Percentiles rank a stretch among this genome's conserved stretches.
Evolutionary conservation across 2,797 vertebrate species (phyloP).

Genomic region (Myotis pilosus): DNA sequence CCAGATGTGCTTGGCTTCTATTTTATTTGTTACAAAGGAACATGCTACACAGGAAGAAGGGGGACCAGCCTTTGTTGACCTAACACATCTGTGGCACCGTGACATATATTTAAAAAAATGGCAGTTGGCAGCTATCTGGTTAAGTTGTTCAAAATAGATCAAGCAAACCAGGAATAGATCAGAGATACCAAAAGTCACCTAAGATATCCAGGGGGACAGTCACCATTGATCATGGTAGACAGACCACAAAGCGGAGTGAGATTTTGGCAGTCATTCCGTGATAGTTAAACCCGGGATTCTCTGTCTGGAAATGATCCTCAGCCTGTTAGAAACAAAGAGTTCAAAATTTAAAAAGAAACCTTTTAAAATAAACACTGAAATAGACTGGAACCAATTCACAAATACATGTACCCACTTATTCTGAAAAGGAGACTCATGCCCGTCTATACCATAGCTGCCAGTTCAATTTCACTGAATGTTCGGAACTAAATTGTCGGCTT

Average conservation of each 20-base stretch:
- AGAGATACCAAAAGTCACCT: background rate
- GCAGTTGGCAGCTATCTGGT: background rate
- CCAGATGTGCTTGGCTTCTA: conserved; percentile 62
- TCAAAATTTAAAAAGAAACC: background rate
- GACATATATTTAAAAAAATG: background rate
- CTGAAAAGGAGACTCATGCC: background rate
- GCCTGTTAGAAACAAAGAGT: conserved; percentile 38
- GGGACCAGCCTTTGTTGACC: background rate
- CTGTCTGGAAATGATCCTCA: conserved; percentile 37
- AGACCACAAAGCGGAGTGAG: background rate
- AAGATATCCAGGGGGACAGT: background rate
- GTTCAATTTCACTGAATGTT: background rate
- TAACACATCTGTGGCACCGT: background rate
- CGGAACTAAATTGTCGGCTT: background rate
- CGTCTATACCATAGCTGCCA: background rate
- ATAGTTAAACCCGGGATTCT: conserved; percentile 24
- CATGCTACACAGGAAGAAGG: background rate
- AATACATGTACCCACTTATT: background rate
- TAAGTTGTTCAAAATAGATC: conserved; percentile 11
- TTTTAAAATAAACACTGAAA: conserved; percentile 29
- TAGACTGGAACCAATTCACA: background rate
- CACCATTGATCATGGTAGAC: background rate
- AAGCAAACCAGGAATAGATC: conserved; percentile 21
- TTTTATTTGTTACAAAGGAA: conserved; percentile 15
- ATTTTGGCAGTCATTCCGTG: background rate